Base-by-base conservation (phyloP, 2,113 vertebrate genomes). In the Pedetes capensis region DNA sequence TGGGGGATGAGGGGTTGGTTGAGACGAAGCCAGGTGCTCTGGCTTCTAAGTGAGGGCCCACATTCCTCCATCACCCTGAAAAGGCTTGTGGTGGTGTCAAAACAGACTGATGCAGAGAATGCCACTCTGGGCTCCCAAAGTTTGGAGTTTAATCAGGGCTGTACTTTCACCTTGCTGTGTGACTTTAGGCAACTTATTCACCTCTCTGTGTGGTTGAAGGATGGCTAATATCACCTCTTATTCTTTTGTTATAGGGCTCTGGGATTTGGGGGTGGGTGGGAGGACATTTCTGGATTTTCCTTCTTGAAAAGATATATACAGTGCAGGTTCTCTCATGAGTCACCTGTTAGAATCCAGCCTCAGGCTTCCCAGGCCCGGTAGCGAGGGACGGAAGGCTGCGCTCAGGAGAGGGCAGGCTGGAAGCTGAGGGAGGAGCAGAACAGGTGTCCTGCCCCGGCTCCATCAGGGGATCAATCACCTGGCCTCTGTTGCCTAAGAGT, bases 401-500 rank as follows among this genome's bases (percentile, higher is more conserved):
- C 86, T 87, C 29, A 18, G 76, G 44, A 20, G 82, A 83, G 81
- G 39, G 66, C 12, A 42, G 44, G 74, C 53, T 27, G 10, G 51
- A 86, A 90, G 63, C 53, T 3, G 16, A 71, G 85, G 44, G 32
- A 78, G 74, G 59, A 92, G 71, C 51, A 29, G 34, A 22, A n/a
- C 25, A 51, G 87, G 13, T 47, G 79, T 75, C 42, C 84, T 63
- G 71, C 39, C 55, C 63, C 0, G 23, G 55, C 55, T 49, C 86
- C 44, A 11, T 22, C 64, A n/a, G 85, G 37, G 25, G 32, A 63
- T 76, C 74, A 4, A 27, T 82, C 80, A 64, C 66, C 75, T 79
- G 55, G 57, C 27, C 59, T 78, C 76, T 37, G 63, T 71, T 87
- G 59, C 93, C 85, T 90, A 57, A 93, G 55, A 96, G 88, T 72